These are phyloP conservation scores for Ophiothrix spiculata DNA, from an alignment of 35 echinoderm and acorn worm species.

Conservation along the genomic window DNA sequence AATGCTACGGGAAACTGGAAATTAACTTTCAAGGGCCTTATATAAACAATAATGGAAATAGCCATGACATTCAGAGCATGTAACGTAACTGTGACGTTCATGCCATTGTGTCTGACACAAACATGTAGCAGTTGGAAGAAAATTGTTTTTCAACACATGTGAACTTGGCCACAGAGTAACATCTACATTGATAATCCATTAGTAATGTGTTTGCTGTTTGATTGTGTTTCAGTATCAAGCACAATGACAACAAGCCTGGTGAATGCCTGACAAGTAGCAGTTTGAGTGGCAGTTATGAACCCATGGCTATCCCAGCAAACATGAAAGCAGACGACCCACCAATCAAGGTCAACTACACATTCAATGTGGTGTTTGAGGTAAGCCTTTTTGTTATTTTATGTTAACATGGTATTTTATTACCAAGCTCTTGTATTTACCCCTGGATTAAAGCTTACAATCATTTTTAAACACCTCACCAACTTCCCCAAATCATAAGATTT, in stretches of 20 bases:
- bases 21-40: too few species aligned
- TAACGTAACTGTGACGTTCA: too few species aligned
- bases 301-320: slow-evolving; percentile 42
- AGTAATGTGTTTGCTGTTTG: neutral
- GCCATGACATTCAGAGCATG: too few species aligned
- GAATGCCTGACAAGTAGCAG: slow-evolving; percentile 20
- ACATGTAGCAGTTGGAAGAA: neutral
- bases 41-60: too few species aligned
- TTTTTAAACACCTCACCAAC: too few species aligned
- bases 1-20: too few species aligned
- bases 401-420: neutral
- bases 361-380: slow-evolving; percentile 68
- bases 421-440: neutral
- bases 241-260: slow-evolving; percentile 18
- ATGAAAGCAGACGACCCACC: slow-evolving; percentile 10
- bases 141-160: neutral
- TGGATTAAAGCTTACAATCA: too few species aligned
- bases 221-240: slow-evolving; percentile 60
- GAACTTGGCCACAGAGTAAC: neutral
- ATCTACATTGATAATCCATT: neutral
- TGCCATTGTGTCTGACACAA: too few species aligned
- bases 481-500: too few species aligned
- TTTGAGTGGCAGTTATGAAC: neutral
- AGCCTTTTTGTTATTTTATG: slow-evolving; percentile 18
- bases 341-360: slow-evolving; percentile 67